These are phyloP conservation scores for Cheilosia impressa DNA, from an alignment of 2,888 invertebrate genomes.

Conservation along the genomic window DNA sequence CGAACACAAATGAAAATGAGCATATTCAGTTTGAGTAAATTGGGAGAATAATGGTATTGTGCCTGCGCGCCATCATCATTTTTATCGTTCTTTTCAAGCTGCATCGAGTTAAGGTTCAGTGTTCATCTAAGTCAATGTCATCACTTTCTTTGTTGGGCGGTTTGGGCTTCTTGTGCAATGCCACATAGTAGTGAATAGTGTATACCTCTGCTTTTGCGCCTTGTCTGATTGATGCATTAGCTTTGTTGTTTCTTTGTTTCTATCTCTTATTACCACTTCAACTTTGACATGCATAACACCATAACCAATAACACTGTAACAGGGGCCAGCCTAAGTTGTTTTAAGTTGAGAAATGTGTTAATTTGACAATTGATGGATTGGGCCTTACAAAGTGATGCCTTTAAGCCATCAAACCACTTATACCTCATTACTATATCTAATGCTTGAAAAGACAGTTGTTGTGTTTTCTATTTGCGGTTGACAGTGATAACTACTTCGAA, in stretches of 20 bases:
- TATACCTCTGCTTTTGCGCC: not conserved
- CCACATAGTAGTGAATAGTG: too few relatives aligned
- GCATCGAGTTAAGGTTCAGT: constrained; percentile 16
- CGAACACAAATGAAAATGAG: constrained; percentile 43
- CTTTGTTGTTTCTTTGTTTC: constrained; percentile 4
- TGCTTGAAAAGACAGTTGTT: too few relatives aligned
- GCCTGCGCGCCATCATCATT: constrained; percentile 40
- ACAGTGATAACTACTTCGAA: too few relatives aligned
- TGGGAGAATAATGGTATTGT: constrained; percentile 53
- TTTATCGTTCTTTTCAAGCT: constrained; percentile 36
- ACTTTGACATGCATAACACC: constrained; percentile 47
- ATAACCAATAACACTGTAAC: not conserved
- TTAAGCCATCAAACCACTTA: constrained; percentile 33
- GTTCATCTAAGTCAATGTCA: constrained; percentile 43
- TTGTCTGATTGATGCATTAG: constrained; percentile 32
- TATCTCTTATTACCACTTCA: constrained; percentile 22
- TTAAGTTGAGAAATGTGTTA: constrained; percentile 41
- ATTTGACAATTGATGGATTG: constrained; percentile 65
- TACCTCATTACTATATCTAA: too few relatives aligned
- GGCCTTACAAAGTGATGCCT: constrained; percentile 17
- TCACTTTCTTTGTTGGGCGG: constrained; percentile 50
- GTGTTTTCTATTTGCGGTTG: too few relatives aligned
- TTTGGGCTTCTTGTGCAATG: constrained; percentile 32
- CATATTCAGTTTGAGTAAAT: constrained; percentile 38
- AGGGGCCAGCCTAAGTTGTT: constrained; percentile 6